These are phyloP conservation scores for Sebastes wilsoni DNA, from an alignment of 2,797 vertebrate genomes.

Conservation along the genomic window DNA sequence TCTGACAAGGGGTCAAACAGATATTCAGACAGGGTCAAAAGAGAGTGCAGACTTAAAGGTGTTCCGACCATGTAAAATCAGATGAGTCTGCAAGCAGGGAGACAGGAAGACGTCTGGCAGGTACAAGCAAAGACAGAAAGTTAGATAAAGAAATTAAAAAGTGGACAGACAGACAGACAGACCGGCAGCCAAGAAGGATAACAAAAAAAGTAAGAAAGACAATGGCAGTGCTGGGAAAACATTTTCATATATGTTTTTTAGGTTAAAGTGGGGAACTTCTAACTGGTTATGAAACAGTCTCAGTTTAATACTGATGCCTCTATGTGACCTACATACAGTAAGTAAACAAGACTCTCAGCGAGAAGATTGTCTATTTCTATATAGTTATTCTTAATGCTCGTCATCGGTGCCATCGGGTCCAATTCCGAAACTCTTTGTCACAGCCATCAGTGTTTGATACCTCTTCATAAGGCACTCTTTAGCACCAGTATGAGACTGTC, in stretches of 20 bases:
- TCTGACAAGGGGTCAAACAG: constrained; percentile 43
- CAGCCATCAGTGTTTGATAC: no score
- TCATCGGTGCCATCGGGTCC: background rate
- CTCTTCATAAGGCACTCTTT: no score
- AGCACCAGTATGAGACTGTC: no score
- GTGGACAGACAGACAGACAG: background rate
- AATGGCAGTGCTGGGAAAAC: background rate
- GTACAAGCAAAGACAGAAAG: background rate
- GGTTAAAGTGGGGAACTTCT: background rate
- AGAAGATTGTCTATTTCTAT: background rate
- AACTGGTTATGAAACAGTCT: background rate
- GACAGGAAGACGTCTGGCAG: background rate
- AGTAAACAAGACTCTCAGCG: background rate
- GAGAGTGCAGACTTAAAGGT: background rate
- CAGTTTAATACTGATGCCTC: background rate
- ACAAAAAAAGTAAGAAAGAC: background rate
- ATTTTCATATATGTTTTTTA: background rate
- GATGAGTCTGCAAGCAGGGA: background rate
- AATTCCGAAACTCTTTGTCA: no score
- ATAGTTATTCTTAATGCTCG: background rate
- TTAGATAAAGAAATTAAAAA: background rate
- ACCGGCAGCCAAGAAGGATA: background rate
- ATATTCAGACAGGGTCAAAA: constrained; percentile 43
- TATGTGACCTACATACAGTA: background rate
- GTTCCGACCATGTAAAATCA: constrained; percentile 23